Evolutionary conservation across 2,797 vertebrate genomes (phyloP).

Genomic region (Ataeniobius toweri): DNA sequence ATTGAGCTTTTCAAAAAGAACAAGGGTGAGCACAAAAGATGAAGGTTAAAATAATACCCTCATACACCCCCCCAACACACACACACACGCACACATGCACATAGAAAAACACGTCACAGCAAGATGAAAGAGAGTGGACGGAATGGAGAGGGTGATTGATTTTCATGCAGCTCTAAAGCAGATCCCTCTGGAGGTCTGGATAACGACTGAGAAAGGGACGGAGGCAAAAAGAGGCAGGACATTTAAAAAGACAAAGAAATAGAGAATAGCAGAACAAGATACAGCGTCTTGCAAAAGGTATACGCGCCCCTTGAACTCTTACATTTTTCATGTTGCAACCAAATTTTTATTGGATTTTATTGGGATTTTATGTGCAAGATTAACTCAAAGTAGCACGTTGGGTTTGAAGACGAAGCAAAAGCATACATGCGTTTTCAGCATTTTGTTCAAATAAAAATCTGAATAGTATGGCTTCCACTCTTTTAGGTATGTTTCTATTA

Average conservation of each 20-base stretch:
- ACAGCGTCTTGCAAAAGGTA: slow-evolving; percentile 5
- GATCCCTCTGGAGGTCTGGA: slow-evolving; percentile 69
- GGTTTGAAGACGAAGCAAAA: background rate
- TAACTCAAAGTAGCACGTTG: background rate
- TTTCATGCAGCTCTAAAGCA: slow-evolving; percentile 74
- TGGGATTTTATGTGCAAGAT: background rate
- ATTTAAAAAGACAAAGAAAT: slow-evolving; percentile 43
- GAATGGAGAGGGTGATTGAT: slow-evolving; percentile 75
- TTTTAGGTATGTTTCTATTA: background rate
- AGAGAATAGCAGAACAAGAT: slow-evolving; percentile 54
- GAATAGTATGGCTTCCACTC: background rate
- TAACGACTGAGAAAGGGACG: slow-evolving; percentile 43
- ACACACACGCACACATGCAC: slow-evolving; percentile 7
- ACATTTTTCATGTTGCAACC: background rate
- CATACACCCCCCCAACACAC: background rate
- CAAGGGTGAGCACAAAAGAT: slow-evolving; percentile 49
- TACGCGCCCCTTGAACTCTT: background rate
- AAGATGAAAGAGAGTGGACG: slow-evolving; percentile 65
- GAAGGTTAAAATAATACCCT: slow-evolving; percentile 41
- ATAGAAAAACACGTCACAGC: slow-evolving; percentile 51
- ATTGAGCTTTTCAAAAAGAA: slow-evolving; percentile 59
- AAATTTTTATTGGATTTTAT: background rate
- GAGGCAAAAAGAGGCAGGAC: slow-evolving; percentile 30
- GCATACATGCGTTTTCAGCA: background rate
- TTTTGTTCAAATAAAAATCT: background rate